A percentile compares a stretch with the other conserved stretches of the same genome.
Conservation (phyloP, 37 sponge, comb jelly and placozoan species). For the Agelas oroides region DNA sequence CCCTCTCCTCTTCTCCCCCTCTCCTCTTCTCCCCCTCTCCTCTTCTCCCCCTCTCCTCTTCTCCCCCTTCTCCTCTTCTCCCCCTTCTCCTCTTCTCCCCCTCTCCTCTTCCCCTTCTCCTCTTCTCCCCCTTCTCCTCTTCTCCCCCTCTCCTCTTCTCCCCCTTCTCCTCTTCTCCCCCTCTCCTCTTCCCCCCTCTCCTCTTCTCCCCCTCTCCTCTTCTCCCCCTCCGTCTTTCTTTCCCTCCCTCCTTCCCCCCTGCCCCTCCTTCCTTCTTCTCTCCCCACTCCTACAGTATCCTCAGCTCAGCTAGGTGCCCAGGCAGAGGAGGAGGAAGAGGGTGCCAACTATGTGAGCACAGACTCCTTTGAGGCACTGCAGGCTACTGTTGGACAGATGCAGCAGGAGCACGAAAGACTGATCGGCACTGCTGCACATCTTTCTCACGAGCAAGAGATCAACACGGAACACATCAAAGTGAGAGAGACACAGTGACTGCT, state of each 20-base stretch:
- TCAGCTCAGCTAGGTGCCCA: background rate
- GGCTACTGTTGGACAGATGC: conserved; percentile 61
- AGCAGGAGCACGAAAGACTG: conserved; percentile 88
- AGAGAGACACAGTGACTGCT: too few species aligned
- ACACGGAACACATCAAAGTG: conserved; percentile 88
- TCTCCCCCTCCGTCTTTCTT: background rate
- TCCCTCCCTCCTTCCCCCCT: background rate
- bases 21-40: too few species aligned
- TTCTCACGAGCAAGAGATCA: conserved; percentile 81
- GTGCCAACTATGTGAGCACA: conserved; percentile 38
- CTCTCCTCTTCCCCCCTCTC: too few species aligned
- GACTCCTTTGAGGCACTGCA: conserved; percentile 69
- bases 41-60: too few species aligned
- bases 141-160: too few species aligned
- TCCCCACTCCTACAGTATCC: background rate
- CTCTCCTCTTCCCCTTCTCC: too few species aligned
- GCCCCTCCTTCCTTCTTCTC: background rate
- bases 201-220: too few species aligned
- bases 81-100: too few species aligned
- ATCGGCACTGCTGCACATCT: conserved; percentile 84
- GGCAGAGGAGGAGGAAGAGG: conserved; percentile 44
- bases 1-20: too few species aligned
- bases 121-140: too few species aligned
- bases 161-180: too few species aligned
- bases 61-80: too few species aligned